Percentiles rank a stretch among this genome's conserved stretches.
phyloP scores from a whole-genome alignment of 2,797 vertebrate genomes.

The Onychomys torridus region DNA sequence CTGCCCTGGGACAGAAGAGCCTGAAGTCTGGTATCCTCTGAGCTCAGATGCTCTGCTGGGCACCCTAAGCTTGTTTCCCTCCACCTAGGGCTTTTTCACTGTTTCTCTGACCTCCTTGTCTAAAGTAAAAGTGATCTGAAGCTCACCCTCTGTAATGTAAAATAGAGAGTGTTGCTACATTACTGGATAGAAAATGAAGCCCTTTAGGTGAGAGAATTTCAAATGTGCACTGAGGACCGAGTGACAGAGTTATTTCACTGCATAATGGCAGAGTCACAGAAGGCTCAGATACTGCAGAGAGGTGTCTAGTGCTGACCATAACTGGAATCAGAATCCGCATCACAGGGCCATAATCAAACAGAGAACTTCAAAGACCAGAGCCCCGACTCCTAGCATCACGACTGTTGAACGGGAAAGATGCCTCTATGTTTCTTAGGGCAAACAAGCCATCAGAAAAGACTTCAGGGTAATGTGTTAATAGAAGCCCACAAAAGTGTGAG shows the following conservation, averaged over 20 bases:
- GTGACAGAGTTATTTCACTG: neutral
- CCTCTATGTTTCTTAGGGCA: slow-evolving; percentile 53
- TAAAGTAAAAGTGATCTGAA: neutral
- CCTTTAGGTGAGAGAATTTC: neutral
- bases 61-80: neutral
- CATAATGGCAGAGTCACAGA: neutral
- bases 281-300: neutral
- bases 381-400: neutral
- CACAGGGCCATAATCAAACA: neutral
- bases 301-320: neutral
- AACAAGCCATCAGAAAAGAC: slow-evolving; percentile 22
- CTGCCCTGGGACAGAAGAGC: neutral
- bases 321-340: neutral
- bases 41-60: neutral
- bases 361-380: slow-evolving; percentile 32
- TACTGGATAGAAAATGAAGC: neutral
- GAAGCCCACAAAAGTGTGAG: slow-evolving; percentile 32
- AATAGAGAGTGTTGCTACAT: neutral
- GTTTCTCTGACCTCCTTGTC: neutral
- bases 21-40: neutral
- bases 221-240: neutral
- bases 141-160: neutral
- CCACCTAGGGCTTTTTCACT: neutral
- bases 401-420: neutral
- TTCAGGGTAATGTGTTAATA: slow-evolving; percentile 36